A percentile compares a stretch with the other conserved stretches of the same genome.
Evolutionary conservation across 2,797 vertebrate species (phyloP).

Genomic region (Monodelphis domestica): DNA sequence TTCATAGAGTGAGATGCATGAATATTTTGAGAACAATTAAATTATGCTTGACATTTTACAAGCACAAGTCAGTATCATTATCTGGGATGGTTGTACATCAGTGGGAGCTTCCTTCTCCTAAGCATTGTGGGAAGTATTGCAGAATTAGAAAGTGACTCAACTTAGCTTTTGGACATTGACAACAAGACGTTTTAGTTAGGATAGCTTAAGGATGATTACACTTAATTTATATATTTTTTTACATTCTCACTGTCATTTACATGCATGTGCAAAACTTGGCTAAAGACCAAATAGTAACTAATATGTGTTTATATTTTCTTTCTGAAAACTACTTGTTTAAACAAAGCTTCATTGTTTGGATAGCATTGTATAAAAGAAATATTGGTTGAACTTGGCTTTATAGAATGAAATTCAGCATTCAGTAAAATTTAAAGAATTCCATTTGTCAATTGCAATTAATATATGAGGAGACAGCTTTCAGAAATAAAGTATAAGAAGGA

Average conservation of each 20-base stretch:
- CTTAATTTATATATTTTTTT: conserved; percentile 10
- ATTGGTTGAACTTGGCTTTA: not conserved
- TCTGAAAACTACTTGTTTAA: not conserved
- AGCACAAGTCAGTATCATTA: conserved; percentile 50
- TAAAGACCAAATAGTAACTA: conserved; percentile 16
- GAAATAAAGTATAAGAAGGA: not conserved
- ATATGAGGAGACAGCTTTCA: not conserved
- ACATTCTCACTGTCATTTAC: conserved; percentile 14
- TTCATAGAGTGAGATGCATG: conserved; percentile 19
- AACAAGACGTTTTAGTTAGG: not conserved
- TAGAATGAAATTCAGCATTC: not conserved
- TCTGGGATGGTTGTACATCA: not conserved
- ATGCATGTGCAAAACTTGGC: conserved; percentile 31
- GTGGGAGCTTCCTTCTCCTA: not conserved
- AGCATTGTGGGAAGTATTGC: not conserved
- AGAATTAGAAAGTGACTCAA: not conserved
- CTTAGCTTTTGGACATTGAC: not conserved
- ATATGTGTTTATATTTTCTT: not conserved
- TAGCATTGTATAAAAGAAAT: not conserved
- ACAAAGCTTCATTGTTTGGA: not conserved
- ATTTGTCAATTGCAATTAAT: not conserved
- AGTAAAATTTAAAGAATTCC: not conserved
- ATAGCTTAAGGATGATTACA: not conserved
- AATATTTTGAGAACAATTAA: conserved; percentile 43
- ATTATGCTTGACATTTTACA: conserved; percentile 42